These are phyloP conservation scores for Cryptocheilus praepositus DNA, from an alignment of 2,888 invertebrate species.

Conservation along the genomic window DNA sequence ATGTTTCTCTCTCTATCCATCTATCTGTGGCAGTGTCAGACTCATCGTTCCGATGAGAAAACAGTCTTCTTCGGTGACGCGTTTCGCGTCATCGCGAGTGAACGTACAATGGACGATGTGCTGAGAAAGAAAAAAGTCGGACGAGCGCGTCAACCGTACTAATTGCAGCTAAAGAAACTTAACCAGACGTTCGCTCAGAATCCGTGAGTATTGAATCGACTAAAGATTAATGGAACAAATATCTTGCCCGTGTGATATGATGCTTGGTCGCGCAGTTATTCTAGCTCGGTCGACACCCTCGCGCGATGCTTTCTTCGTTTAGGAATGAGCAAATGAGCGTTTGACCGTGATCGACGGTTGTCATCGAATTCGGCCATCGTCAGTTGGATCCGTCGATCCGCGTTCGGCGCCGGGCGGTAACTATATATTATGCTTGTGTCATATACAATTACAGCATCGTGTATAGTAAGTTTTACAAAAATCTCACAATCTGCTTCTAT, in stretches of 20 bases:
- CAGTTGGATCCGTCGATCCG: constrained; percentile 15
- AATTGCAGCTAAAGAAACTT: too few species aligned
- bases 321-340: too few species aligned
- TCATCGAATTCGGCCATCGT: constrained; percentile 19
- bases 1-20: background rate
- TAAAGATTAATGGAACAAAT: too few species aligned
- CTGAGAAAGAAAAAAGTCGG: background rate
- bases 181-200: background rate
- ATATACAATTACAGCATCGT: constrained; percentile 49
- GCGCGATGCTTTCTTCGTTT: background rate
- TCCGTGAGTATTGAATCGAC: too few species aligned
- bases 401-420: constrained; percentile 8
- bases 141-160: too few species aligned
- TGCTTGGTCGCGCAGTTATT: too few species aligned
- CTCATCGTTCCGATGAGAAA: constrained; percentile 27
- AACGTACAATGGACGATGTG: background rate
- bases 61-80: constrained; percentile 26
- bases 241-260: too few species aligned
- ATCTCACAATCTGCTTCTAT: constrained; percentile 48
- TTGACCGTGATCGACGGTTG: background rate
- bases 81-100: background rate
- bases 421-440: constrained; percentile 22
- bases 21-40: constrained; percentile 10
- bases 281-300: background rate
- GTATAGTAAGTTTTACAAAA: constrained; percentile 62